phyloP scores from a whole-genome alignment of 35 echinoderm and acorn worm species.

The Apostichopus californicus region DNA sequence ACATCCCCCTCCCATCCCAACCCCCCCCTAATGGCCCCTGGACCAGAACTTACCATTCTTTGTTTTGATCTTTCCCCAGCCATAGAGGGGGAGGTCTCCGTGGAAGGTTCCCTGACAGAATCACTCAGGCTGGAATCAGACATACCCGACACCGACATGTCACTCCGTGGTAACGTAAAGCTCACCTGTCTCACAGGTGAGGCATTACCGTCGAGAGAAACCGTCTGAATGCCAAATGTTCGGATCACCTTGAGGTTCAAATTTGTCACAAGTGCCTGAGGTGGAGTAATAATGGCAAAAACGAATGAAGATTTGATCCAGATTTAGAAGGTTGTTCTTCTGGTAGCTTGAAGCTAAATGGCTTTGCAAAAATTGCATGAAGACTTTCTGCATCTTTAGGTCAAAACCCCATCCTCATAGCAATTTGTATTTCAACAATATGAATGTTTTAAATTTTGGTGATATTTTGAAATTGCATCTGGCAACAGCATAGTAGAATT shows the following conservation, averaged over 20 bases:
- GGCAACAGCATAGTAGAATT: too few relatives aligned
- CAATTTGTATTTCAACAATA: too few relatives aligned
- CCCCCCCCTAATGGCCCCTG: background rate
- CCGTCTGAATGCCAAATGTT: constrained; percentile 82
- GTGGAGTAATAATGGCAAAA: background rate
- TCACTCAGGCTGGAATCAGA: constrained; percentile 70
- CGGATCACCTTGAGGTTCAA: constrained; percentile 63
- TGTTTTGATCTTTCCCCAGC: constrained; percentile 60
- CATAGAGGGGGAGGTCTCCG: constrained; percentile 70
- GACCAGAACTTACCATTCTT: constrained; percentile 68
- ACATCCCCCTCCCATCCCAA: too few relatives aligned
- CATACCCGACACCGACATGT: constrained; percentile 8
- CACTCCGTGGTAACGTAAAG: constrained; percentile 22
- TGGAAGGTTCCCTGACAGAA: constrained; percentile 61
- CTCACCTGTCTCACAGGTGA: constrained; percentile 58
- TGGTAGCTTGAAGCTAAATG: too few relatives aligned
- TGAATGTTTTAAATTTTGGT: too few relatives aligned
- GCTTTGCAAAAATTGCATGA: too few relatives aligned
- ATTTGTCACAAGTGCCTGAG: constrained; percentile 83
- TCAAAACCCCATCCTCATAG: too few relatives aligned
- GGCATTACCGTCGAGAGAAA: constrained; percentile 64
- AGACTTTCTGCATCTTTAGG: too few relatives aligned
- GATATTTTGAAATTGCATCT: too few relatives aligned
- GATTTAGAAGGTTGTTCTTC: too few relatives aligned
- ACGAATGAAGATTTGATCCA: too few relatives aligned